phyloP scores from a whole-genome alignment of 2,888 invertebrate genomes.

The Pheosia gnoma region DNA sequence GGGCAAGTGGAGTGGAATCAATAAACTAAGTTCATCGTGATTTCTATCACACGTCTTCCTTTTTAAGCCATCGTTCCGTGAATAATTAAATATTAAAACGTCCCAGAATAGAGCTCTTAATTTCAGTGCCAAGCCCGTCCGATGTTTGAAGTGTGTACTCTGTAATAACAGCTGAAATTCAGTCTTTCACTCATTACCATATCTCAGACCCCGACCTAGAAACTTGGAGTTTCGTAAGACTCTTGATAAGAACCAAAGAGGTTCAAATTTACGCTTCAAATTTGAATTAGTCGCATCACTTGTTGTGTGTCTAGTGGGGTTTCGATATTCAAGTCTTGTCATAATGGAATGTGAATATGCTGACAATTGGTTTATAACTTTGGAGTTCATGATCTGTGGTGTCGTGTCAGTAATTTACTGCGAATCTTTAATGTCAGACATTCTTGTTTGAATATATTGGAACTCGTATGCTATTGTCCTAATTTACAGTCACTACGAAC shows the following conservation, averaged over 20 bases:
- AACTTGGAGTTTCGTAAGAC: conserved; percentile 31
- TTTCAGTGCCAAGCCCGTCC: conserved; percentile 19
- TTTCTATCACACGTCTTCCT: not conserved
- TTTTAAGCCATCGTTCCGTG: not conserved
- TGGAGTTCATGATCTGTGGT: not conserved
- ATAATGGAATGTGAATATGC: not conserved
- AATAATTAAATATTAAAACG: conserved; percentile 5
- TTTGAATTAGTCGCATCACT: conserved; percentile 36
- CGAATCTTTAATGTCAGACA: too few species aligned
- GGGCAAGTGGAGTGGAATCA: too few species aligned
- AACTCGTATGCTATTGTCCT: too few species aligned
- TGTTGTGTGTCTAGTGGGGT: conserved; percentile 20
- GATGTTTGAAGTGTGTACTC: conserved; percentile 35
- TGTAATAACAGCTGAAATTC: conserved; percentile 22
- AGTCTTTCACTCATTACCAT: conserved; percentile 40
- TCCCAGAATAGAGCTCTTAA: conserved; percentile 13
- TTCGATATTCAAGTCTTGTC: not conserved
- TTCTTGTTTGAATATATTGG: too few species aligned
- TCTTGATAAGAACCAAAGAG: conserved; percentile 21
- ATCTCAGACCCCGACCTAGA: conserved; percentile 43
- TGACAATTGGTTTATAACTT: not conserved
- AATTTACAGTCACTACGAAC: too few species aligned
- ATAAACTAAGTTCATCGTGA: not conserved
- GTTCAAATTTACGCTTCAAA: conserved; percentile 20
- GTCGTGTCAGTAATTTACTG: conserved; percentile 1